Evolutionary conservation across 2,888 invertebrate species (phyloP).

Genomic region (Drosophila nr. perissopoda): DNA sequence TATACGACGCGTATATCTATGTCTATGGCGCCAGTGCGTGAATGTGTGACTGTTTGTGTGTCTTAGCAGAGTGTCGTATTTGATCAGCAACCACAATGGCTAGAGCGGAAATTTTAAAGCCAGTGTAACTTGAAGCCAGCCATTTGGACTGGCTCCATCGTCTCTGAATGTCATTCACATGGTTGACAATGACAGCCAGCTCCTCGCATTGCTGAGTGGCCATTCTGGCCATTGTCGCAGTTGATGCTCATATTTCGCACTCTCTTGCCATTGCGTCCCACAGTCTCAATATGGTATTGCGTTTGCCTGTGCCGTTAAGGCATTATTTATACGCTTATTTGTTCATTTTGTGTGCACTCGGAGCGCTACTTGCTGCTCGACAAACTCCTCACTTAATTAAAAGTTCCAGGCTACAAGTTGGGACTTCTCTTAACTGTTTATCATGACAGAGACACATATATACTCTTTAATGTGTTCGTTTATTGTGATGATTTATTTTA

Average conservation of each 20-base stretch:
- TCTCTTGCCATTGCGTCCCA: slow-evolving; percentile 9
- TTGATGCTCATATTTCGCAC: slow-evolving; percentile 66
- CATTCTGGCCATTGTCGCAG: slow-evolving; percentile 49
- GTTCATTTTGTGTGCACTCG: slow-evolving; percentile 69
- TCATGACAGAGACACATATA: slow-evolving; percentile 17
- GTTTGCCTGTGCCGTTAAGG: slow-evolving; percentile 45
- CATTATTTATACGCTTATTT: slow-evolving; percentile 77
- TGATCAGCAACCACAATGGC: slow-evolving; percentile 46
- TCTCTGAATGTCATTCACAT: slow-evolving; percentile 5
- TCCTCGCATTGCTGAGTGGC: slow-evolving; percentile 29
- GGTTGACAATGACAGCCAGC: slow-evolving; percentile 17
- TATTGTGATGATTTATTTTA: not conserved
- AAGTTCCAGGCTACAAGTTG: slow-evolving; percentile 62
- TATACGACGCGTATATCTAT: slow-evolving; percentile 36
- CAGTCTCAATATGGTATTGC: slow-evolving; percentile 47
- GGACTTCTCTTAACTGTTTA: not conserved
- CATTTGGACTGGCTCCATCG: slow-evolving; percentile 37
- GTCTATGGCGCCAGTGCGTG: slow-evolving; percentile 9
- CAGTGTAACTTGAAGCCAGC: slow-evolving; percentile 67
- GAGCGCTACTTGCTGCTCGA: slow-evolving; percentile 38
- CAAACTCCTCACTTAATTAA: slow-evolving; percentile 66
- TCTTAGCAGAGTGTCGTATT: slow-evolving; percentile 61
- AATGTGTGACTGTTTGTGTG: slow-evolving; percentile 1
- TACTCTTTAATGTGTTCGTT: slow-evolving; percentile 14
- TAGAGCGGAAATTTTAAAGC: slow-evolving; percentile 60